phyloP scores from a whole-genome alignment of 2,113 vertebrate genomes.

The Elephas maximus region DNA sequence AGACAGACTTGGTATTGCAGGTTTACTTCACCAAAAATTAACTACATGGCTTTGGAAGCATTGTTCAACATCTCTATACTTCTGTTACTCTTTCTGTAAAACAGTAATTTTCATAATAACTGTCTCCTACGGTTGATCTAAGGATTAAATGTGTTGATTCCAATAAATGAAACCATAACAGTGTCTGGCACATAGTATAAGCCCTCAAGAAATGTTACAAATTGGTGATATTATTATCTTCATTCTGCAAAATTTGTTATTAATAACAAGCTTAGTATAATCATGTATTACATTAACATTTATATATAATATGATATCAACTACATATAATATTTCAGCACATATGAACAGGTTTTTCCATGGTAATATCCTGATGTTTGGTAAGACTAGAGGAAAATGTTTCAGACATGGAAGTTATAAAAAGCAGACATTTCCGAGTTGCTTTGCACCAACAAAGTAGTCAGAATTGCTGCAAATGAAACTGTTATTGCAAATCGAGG shows the following conservation, averaged over 20 bases:
- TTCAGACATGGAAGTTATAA: background rate
- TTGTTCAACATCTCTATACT: background rate
- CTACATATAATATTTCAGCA: background rate
- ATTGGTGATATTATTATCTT: background rate
- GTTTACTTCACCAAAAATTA: background rate
- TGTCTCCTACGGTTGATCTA: background rate
- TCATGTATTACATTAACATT: background rate
- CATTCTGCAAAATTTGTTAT: background rate
- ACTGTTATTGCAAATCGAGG: background rate
- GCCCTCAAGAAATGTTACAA: background rate
- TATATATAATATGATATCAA: background rate
- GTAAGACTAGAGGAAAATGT: background rate
- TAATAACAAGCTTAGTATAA: background rate
- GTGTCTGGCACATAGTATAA: background rate
- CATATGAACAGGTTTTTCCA: background rate
- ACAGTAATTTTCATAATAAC: background rate
- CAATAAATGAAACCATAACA: background rate
- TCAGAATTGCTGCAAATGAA: background rate
- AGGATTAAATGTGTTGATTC: background rate
- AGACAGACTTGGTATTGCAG: background rate
- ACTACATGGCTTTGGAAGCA: background rate
- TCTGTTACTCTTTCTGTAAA: too few species aligned
- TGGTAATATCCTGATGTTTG: background rate
- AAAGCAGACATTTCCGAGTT: background rate
- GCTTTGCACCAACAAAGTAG: background rate